phyloP scores from a whole-genome alignment of 2,113 vertebrate genomes.

The Eleginops maclovinus region DNA sequence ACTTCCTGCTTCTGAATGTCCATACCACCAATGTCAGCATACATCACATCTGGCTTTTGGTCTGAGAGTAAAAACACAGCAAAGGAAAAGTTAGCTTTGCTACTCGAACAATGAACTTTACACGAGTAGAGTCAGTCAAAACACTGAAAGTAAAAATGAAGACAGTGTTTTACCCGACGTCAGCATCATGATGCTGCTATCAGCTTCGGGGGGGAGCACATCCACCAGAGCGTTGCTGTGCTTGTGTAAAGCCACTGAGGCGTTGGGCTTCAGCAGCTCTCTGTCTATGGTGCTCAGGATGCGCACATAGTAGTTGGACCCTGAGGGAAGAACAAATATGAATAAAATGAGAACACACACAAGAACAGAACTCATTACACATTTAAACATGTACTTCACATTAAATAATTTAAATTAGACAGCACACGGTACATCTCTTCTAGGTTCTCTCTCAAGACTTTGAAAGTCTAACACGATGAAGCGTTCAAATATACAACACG shows the following conservation, averaged over 20 bases:
- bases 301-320: constrained; percentile 95
- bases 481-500: constrained; percentile 24
- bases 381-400: constrained; percentile 31
- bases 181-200: constrained; percentile 99
- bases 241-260: constrained; percentile 95
- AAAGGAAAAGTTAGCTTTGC: not conserved
- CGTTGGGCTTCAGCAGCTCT: constrained; percentile 95
- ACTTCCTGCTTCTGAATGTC: constrained; percentile 99
- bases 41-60: constrained; percentile 97
- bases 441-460: constrained; percentile 27
- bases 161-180: constrained; percentile 85
- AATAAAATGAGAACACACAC: constrained; percentile 12
- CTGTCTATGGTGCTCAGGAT: constrained; percentile 97
- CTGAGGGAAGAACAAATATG: constrained; percentile 64
- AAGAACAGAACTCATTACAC: constrained; percentile 27
- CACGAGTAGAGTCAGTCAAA: not conserved
- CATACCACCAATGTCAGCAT: constrained; percentile 96
- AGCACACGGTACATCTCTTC: not conserved
- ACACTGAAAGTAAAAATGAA: not conserved
- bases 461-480: constrained; percentile 29
- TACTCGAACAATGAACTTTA: not conserved
- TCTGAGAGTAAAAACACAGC: constrained; percentile 79
- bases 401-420: constrained; percentile 44
- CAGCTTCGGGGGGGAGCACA: constrained; percentile 93
- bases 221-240: constrained; percentile 97